A percentile compares a stretch with the other conserved stretches of the same genome.
Evolutionary conservation across 2,113 vertebrate genomes (phyloP).

Genomic region (Psophia crepitans): DNA sequence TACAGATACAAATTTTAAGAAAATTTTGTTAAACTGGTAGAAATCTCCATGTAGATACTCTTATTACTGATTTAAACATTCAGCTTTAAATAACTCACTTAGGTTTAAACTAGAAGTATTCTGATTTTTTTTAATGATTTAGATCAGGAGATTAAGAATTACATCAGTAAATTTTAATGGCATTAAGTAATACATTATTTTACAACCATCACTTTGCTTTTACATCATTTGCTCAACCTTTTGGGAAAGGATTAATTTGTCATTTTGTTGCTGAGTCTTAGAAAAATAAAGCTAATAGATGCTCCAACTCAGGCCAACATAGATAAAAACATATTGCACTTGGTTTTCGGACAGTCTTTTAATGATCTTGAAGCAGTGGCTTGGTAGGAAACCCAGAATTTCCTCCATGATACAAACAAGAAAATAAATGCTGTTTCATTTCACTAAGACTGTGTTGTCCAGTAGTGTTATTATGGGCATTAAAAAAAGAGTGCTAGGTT

Average conservation of each 20-base stretch:
- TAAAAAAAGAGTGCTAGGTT: too few relatives aligned
- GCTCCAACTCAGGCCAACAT: neutral
- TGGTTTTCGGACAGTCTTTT: neutral
- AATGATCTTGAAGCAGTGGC: neutral
- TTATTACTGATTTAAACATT: neutral
- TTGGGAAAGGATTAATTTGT: neutral
- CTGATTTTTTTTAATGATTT: neutral
- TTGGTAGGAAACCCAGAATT: neutral
- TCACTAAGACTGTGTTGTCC: neutral
- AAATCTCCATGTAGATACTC: neutral
- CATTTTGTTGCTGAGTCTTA: neutral
- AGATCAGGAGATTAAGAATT: neutral
- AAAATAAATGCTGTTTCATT: neutral
- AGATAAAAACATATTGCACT: neutral
- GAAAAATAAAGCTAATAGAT: neutral
- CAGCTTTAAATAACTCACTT: neutral
- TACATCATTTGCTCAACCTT: neutral
- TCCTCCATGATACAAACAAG: neutral
- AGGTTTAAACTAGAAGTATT: neutral
- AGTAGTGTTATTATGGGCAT: neutral
- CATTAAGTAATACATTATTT: neutral
- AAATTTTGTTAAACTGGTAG: neutral
- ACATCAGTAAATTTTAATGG: neutral
- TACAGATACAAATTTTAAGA: neutral
- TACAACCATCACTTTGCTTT: neutral